These are phyloP conservation scores for Castor canadensis DNA, from an alignment of 2,113 vertebrate species.

Conservation along the genomic window DNA sequence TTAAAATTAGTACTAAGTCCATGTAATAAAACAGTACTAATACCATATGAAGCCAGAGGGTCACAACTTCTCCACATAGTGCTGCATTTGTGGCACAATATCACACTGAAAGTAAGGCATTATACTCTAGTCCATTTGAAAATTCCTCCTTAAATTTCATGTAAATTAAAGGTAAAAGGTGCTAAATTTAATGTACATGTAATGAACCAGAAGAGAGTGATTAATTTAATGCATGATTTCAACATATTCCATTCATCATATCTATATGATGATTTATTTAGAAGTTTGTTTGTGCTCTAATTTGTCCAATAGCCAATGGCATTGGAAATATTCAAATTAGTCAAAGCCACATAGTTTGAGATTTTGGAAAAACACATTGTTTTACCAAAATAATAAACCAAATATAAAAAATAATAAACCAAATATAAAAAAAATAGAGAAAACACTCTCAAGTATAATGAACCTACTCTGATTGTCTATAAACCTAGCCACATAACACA, in stretches of 20 bases:
- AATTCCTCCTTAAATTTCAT: conserved; percentile 47
- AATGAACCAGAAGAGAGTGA: conserved; percentile 46
- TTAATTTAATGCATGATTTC: conserved; percentile 36
- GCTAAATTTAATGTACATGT: conserved; percentile 56
- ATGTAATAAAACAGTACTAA: background rate
- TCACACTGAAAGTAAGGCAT: conserved; percentile 37
- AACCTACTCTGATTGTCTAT: conserved; percentile 40
- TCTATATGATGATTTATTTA: conserved; percentile 70
- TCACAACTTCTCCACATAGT: conserved; percentile 14
- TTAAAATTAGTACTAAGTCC: conserved; percentile 41
- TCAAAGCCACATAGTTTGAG: conserved; percentile 31
- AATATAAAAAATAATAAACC: conserved; percentile 35
- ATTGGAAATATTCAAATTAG: conserved; percentile 55
- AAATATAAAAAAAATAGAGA: conserved; percentile 44
- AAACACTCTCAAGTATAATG: conserved; percentile 68
- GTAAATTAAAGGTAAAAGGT: conserved; percentile 49
- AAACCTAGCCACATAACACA: conserved; percentile 52
- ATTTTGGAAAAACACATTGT: conserved; percentile 50
- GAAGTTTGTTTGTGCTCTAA: conserved; percentile 71
- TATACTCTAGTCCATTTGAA: conserved; percentile 51
- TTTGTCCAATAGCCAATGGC: conserved; percentile 63
- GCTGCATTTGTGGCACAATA: conserved; percentile 6
- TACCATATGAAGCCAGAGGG: background rate
- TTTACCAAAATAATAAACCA: conserved; percentile 52
- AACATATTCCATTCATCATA: conserved; percentile 47